phyloP scores from a whole-genome alignment of 2,113 vertebrate genomes.

The Podarcis cretensis region DNA sequence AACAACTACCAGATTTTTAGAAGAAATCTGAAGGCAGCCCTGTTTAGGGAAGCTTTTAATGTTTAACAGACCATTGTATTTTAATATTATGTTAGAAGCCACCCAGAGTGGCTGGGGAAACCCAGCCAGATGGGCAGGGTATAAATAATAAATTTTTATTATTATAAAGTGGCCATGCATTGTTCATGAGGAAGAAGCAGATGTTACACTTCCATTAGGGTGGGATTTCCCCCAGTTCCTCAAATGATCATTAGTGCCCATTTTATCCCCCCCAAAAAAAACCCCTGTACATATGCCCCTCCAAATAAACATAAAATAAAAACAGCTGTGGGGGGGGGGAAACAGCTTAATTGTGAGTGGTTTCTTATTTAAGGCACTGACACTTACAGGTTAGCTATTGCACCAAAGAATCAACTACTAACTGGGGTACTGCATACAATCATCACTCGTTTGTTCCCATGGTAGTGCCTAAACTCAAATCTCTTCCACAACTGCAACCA shows the following conservation, averaged over 20 bases:
- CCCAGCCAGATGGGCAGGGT: too few species aligned
- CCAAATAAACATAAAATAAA: not conserved
- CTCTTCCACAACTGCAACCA: not conserved
- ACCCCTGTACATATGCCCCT: too few species aligned
- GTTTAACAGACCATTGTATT: too few species aligned
- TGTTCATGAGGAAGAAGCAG: not conserved
- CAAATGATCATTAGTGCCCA: not conserved
- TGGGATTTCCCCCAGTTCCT: not conserved
- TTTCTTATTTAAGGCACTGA: not conserved
- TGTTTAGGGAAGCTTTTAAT: too few species aligned
- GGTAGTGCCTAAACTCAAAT: not conserved
- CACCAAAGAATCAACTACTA: too few species aligned
- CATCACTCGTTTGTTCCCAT: not conserved
- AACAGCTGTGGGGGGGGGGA: not conserved
- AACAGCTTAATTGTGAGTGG: not conserved
- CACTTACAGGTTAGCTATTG: too few species aligned
- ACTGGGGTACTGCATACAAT: not conserved
- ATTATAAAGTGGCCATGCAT: not conserved
- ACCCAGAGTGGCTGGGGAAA: too few species aligned
- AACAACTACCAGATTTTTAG: too few species aligned
- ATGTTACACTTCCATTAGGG: not conserved
- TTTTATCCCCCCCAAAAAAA: too few species aligned
- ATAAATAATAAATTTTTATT: too few species aligned
- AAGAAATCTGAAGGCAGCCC: too few species aligned
- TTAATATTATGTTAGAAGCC: too few species aligned